Base-by-base conservation (phyloP, 2,888 invertebrate species). In the Dynastes hyllus region DNA sequence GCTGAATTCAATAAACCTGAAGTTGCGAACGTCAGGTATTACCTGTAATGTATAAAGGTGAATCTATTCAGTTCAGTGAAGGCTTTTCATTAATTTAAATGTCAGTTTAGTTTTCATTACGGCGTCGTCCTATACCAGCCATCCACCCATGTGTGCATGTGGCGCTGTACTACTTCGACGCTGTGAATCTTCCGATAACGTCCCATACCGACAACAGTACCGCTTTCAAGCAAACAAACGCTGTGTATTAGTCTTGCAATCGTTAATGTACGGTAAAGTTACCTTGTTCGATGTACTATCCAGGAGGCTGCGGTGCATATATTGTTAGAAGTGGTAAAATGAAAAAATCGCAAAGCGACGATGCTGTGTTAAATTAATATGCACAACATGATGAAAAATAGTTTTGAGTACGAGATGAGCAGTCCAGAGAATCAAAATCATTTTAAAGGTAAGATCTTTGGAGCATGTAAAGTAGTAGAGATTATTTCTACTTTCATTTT, bases 41-140 rank as follows among this genome's bases (percentile, higher is more conserved):
- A 29, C 63, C 63, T 11, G 13, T 27, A 63, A 32, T 63, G 63
- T 63, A 51, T 69, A 69, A 70, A 63, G 71, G 70, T 63, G 71
- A 61, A 70, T 78, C 71, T 77, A 79, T 77, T 77, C 76, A 77
- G 53, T 50, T 77, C 53, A 51, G 79, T 51, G 67, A 66, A 32
- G 53, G 71, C 69, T 80, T 78, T 80, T 80, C 80, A 80, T 80
- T 78, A 77, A 78, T 78, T 63, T 71, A 78, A 80, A 77, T 73
- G 80, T 80, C 80, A 80, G 75, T 78, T 70, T 70, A 51, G 76
- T 70, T 79, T 79, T 76, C 79, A 69, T 75, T 79, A 67, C 69
- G 40, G 11, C 51, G 32, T 27, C 27, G 50, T 69, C 22, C 50
- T 50, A 6, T 69, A 29, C 69, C 51, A 51, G 69, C 29, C 69